Conservation (phyloP, 2,113 vertebrate species). For the Meles meles region DNA sequence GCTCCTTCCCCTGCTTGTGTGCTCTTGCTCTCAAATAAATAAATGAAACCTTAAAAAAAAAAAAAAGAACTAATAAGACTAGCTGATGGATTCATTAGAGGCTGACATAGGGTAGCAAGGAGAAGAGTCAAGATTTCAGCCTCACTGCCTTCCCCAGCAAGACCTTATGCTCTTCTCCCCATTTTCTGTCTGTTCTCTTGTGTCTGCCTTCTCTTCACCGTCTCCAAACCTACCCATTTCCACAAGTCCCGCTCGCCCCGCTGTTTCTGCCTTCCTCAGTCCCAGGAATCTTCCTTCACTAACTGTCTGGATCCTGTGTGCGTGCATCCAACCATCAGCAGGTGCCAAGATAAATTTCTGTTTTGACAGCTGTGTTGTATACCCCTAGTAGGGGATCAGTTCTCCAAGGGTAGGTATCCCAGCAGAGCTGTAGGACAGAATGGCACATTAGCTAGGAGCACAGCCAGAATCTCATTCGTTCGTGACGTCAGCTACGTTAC, state of each 20-base stretch:
- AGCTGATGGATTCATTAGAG: too few species aligned
- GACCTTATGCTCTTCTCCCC: too few species aligned
- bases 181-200: not conserved
- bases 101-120: not conserved
- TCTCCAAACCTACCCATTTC: not conserved
- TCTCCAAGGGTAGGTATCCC: not conserved
- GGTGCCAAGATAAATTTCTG: not conserved
- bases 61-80: not conserved
- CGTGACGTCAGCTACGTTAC: not conserved
- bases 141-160: not conserved
- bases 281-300: not conserved
- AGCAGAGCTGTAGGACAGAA: not conserved
- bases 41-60: too few species aligned
- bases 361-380: not conserved
- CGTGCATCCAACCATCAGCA: accelerated
- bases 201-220: not conserved
- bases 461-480: not conserved
- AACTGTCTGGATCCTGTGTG: not conserved
- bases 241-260: accelerated
- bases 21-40: too few species aligned
- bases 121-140: not conserved
- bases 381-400: not conserved
- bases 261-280: not conserved
- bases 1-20: too few species aligned
- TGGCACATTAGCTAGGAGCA: not conserved